Percentiles rank a stretch among this genome's conserved stretches.
Evolutionary conservation across 2,888 invertebrate genomes (phyloP).

Genomic region (Caenorhabditis sp.): DNA sequence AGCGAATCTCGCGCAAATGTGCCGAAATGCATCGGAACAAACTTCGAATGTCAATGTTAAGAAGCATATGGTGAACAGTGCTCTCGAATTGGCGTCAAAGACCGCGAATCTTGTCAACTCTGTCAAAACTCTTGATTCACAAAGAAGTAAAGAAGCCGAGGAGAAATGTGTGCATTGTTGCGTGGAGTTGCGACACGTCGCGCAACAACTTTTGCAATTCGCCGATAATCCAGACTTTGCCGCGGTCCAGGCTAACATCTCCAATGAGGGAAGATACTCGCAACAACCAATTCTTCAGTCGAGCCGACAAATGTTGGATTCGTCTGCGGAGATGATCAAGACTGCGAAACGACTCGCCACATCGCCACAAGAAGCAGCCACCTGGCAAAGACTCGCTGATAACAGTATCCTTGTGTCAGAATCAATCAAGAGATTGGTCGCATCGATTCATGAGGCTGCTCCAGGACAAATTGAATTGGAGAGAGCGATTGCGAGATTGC

Average conservation of each 20-base stretch:
- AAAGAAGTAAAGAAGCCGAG: constrained; percentile 6
- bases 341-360: constrained; percentile 78
- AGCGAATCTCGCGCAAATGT: constrained; percentile 91
- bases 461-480: constrained; percentile 94
- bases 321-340: constrained; percentile 85
- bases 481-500: constrained; percentile 76
- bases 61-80: constrained; percentile 94
- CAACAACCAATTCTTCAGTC: constrained; percentile 84
- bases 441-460: constrained; percentile 86
- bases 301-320: constrained; percentile 76
- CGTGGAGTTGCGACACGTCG: constrained; percentile 85
- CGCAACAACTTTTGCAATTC: constrained; percentile 89
- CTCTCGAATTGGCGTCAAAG: constrained; percentile 94
- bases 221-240: constrained; percentile 93
- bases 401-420: constrained; percentile 88
- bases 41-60: constrained; percentile 86
- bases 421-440: constrained; percentile 90
- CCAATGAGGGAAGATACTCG: constrained; percentile 79
- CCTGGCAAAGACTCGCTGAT: constrained; percentile 91
- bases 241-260: constrained; percentile 89
- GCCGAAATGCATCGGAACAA: constrained; percentile 88
- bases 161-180: constrained; percentile 76
- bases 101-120: constrained; percentile 92
- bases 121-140: constrained; percentile 82
- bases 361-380: constrained; percentile 84